These are phyloP conservation scores for Pimpla rufipes DNA, from an alignment of 2,888 invertebrate genomes.

Conservation along the genomic window DNA sequence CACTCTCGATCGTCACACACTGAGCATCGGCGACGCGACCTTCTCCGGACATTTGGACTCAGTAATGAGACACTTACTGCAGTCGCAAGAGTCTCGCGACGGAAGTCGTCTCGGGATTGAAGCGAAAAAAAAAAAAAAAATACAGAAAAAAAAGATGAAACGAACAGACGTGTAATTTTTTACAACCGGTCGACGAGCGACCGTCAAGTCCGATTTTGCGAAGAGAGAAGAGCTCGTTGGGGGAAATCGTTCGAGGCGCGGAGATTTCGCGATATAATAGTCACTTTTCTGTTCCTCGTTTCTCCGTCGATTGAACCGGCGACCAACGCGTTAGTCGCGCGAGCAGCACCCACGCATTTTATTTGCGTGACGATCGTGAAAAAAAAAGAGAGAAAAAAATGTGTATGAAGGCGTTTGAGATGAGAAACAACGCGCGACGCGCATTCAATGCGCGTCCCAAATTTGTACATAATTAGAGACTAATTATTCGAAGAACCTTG, in stretches of 20 bases:
- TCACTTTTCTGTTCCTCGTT: slow-evolving; percentile 85
- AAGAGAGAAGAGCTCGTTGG: slow-evolving; percentile 74
- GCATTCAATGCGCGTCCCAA: slow-evolving; percentile 56
- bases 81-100: slow-evolving; percentile 80
- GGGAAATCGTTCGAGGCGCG: slow-evolving; percentile 81
- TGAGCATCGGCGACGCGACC: slow-evolving; percentile 46
- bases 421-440: not conserved
- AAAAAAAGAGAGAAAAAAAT: slow-evolving; percentile 16
- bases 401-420: slow-evolving; percentile 6
- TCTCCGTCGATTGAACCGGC: slow-evolving; percentile 73
- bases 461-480: slow-evolving; percentile 65
- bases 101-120: slow-evolving; percentile 66
- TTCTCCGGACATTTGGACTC: slow-evolving; percentile 82
- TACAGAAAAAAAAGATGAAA: not conserved
- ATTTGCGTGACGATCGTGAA: slow-evolving; percentile 17
- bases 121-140: slow-evolving; percentile 18
- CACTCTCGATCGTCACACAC: not conserved
- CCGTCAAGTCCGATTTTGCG: not conserved
- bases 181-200: not conserved
- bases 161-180: slow-evolving; percentile 6
- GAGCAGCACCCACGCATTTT: slow-evolving; percentile 65
- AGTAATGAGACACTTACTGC: slow-evolving; percentile 82
- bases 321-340: slow-evolving; percentile 69
- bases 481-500: slow-evolving; percentile 27
- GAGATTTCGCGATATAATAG: slow-evolving; percentile 83